Evolutionary conservation across 2,113 vertebrate species (phyloP).

Genomic region (Burhinus bistriatus): DNA sequence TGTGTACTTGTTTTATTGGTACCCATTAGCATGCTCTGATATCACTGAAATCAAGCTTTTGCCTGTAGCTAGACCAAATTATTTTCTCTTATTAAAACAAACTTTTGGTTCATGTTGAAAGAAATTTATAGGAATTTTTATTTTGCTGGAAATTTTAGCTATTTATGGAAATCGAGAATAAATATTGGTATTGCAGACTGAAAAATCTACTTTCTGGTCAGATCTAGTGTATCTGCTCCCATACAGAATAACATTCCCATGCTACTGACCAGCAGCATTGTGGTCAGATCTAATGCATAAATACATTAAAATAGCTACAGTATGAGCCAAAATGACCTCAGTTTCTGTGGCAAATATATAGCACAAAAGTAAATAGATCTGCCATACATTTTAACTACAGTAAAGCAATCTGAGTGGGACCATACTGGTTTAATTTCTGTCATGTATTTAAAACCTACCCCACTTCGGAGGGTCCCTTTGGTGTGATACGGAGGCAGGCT

Average conservation of each 20-base stretch:
- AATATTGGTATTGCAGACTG: background rate
- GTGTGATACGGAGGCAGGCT: background rate
- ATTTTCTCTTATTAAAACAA: background rate
- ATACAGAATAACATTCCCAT: background rate
- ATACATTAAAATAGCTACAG: background rate
- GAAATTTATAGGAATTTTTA: background rate
- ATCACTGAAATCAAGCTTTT: background rate
- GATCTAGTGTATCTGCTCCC: background rate
- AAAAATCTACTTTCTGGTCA: background rate
- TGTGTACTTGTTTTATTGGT: background rate
- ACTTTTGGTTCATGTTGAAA: background rate
- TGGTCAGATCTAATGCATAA: background rate
- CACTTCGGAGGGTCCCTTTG: background rate
- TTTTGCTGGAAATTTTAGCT: background rate
- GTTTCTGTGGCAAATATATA: conserved; percentile 37
- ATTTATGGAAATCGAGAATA: background rate
- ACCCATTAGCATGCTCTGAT: background rate
- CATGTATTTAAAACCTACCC: background rate
- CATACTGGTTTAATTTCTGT: conserved; percentile 45
- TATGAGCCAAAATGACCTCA: conserved; percentile 31
- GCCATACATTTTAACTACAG: conserved; percentile 3
- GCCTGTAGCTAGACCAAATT: background rate
- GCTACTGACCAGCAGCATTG: background rate
- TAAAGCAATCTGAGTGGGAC: background rate
- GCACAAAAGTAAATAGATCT: conserved; percentile 16